phyloP scores from a whole-genome alignment of 2,888 invertebrate species.

The Odiellus spinosus region DNA sequence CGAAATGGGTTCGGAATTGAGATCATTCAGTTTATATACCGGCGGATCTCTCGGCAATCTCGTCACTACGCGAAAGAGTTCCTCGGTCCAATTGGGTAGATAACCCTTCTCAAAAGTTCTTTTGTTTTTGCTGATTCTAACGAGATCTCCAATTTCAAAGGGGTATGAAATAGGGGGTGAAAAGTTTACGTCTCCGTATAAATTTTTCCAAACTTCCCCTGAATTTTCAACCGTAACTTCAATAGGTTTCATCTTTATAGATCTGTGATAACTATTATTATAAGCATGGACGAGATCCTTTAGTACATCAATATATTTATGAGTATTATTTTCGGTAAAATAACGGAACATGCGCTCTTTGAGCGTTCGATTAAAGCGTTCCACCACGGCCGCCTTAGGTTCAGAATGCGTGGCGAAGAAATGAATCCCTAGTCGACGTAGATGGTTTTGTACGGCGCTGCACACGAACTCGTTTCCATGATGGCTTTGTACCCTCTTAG shows the following conservation, averaged over 20 bases:
- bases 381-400: constrained; percentile 24
- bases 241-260: constrained; percentile 3
- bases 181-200: background rate
- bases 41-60: background rate
- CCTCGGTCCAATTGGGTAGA: constrained; percentile 5
- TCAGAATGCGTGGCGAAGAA: constrained; percentile 23
- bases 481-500: constrained; percentile 18
- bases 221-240: background rate
- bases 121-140: background rate
- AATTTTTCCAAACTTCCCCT: background rate
- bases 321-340: constrained; percentile 20
- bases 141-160: constrained; percentile 3
- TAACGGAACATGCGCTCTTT: constrained; percentile 20
- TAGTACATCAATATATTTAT: constrained; percentile 16
- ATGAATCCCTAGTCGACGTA: constrained; percentile 14
- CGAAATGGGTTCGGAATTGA: background rate
- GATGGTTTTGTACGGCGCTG: constrained; percentile 9
- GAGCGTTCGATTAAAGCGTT: constrained; percentile 25
- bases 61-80: background rate
- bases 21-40: background rate
- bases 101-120: constrained; percentile 5
- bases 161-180: background rate
- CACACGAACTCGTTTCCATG: constrained; percentile 21
- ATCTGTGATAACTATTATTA: constrained; percentile 7
- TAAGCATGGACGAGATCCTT: constrained; percentile 3